Percentiles rank a stretch among this genome's conserved stretches.
phyloP scores from a whole-genome alignment of 1,140 invertebrate species.

The Pissodes strobi region DNA sequence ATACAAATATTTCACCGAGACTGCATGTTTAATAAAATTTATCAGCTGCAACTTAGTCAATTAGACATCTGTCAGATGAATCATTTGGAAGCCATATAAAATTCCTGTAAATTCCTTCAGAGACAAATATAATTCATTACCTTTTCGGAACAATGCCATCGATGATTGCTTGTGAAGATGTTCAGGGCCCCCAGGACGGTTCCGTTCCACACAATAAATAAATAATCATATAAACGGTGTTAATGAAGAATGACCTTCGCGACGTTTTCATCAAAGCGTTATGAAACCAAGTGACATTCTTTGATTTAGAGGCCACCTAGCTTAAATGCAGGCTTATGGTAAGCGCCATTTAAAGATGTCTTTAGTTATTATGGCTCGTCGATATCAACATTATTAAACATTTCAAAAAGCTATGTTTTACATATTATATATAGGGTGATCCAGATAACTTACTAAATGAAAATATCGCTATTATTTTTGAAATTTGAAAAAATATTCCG shows the following conservation, averaged over 20 bases:
- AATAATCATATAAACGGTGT: conserved; percentile 22
- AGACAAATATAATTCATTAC: conserved; percentile 6
- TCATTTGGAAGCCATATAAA: not conserved
- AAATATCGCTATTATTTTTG: no score
- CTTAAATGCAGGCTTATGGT: conserved; percentile 30
- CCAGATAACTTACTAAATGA: no score
- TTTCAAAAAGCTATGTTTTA: no score
- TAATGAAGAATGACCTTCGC: conserved; percentile 43
- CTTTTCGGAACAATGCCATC: conserved; percentile 13
- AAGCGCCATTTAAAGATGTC: no score
- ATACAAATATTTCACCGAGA: no score
- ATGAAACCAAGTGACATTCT: conserved; percentile 47
- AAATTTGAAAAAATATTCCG: no score
- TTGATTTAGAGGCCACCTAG: conserved; percentile 41
- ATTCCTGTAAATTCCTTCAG: not conserved
- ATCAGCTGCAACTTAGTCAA: conserved; percentile 1
- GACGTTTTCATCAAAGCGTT: conserved; percentile 30
- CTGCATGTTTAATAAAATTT: no score
- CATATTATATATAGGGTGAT: no score
- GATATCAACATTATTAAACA: no score
- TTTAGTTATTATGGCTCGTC: no score
- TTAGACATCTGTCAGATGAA: conserved; percentile 18
- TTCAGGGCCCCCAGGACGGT: conserved; percentile 9
- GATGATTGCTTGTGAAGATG: conserved; percentile 11
- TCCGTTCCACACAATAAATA: conserved; percentile 10